Base-by-base conservation (phyloP, 2,888 invertebrate genomes). In the Drosophila falleni region DNA sequence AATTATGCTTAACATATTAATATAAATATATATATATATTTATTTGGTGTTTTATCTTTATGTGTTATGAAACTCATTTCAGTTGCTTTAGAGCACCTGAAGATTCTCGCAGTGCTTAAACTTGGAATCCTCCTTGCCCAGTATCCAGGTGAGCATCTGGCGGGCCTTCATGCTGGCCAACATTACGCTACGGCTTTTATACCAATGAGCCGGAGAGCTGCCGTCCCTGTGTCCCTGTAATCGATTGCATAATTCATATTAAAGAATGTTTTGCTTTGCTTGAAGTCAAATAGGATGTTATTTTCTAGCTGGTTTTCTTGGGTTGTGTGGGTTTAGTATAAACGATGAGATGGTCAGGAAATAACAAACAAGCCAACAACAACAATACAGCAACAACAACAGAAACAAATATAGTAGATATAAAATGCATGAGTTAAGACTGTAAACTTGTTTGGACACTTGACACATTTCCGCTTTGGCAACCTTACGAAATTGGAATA, bases 61-160 rank as follows among this genome's bases (percentile, higher is more conserved):
- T 51, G 42, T 56, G 56, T 26, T 50, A n/a, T n/a, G 5, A 33
- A 54, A 41, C 41, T 29, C 41, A 9, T 23, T 29, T 31, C 29
- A 3, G 9, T 31, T 37, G 11, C 3, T 44, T 95, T 96, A 97
- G 93, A 97, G 95, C 91, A 97, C 96, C 91, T 97, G 95, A 55
- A 97, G 94, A 90, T 97, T 97, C 93, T 97, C 97, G 94, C 97
- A 97, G 93, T 97, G 97, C 93, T 97, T 97, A 93, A 97, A 97
- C 92, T 97, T 97, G 19, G 97, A 95, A 92, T 97, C 97, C 91
- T 97, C 97, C 89, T 97, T 97, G 50, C 97, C 97, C 91, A 97
- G 96, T 54, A 97, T 95, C 97, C 97, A 97, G 19, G 97, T 97
- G 78, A 97, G 94, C 96, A 97, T 97, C 93, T 97, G 97, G 54